Evolutionary conservation across 1,140 invertebrate species (phyloP).

Genomic region (Drosophila gunungcola): DNA sequence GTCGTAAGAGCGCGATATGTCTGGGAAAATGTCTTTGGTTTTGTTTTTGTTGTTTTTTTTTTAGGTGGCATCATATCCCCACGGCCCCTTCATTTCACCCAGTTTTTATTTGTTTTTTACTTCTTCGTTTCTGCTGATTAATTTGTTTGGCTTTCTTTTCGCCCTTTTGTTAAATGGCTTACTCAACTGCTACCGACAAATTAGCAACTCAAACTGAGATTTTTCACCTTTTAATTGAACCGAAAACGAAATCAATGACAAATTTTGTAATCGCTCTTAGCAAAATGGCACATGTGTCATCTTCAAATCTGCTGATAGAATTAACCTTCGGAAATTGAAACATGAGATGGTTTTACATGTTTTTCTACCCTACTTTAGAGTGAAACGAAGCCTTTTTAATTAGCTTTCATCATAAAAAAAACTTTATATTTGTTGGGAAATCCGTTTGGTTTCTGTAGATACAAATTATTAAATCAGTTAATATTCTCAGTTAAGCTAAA

Average conservation of each 20-base stretch:
- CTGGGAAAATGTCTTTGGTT: constrained; percentile 54
- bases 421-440: no score
- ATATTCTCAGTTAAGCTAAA: background rate
- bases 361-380: no score
- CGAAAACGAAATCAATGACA: constrained; percentile 1
- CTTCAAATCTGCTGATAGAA: constrained; percentile 20
- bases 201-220: constrained; percentile 20
- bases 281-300: constrained; percentile 3
- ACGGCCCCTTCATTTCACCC: background rate
- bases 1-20: constrained; percentile 53
- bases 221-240: constrained; percentile 13
- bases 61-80: background rate
- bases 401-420: no score
- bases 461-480: no score
- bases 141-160: constrained; percentile 45
- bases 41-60: background rate
- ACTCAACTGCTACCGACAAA: constrained; percentile 28
- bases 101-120: constrained; percentile 2
- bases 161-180: constrained; percentile 19
- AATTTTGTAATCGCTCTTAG: constrained; percentile 20
- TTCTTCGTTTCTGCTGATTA: constrained; percentile 28
- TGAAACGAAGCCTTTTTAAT: no score
- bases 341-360: background rate
- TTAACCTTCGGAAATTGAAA: constrained; percentile 20
- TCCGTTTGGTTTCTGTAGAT: no score